Percentiles rank a stretch among this genome's conserved stretches.
phyloP scores from a whole-genome alignment of 1,140 invertebrate species.

The Polypedilum pembai region DNA sequence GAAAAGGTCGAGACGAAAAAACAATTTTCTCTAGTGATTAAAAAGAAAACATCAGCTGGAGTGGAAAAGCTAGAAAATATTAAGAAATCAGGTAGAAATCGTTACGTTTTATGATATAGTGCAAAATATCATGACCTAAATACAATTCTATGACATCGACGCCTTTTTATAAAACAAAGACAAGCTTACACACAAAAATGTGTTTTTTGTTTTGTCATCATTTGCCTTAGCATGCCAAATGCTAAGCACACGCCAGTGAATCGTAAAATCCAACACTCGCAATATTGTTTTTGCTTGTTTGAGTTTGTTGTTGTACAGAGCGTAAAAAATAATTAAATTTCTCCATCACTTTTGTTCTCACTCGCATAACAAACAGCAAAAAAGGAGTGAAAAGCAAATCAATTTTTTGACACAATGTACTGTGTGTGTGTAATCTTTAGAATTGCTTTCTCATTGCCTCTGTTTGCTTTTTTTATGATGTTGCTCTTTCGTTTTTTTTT shows the following conservation, averaged over 20 bases:
- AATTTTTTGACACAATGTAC: too few species aligned
- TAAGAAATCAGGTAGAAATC: not conserved
- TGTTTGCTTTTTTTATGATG: too few species aligned
- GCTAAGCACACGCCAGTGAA: constrained; percentile 3
- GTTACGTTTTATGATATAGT: not conserved
- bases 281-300: not conserved
- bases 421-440: too few species aligned
- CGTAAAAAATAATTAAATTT: not conserved
- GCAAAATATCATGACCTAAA: constrained; percentile 2
- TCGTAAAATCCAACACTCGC: not conserved
- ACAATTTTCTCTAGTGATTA: not conserved
- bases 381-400: too few species aligned
- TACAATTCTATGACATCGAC: too few species aligned
- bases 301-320: not conserved
- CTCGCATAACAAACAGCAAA: not conserved
- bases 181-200: too few species aligned
- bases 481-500: too few species aligned
- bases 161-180: too few species aligned
- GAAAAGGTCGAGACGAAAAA: too few species aligned
- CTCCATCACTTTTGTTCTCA: not conserved
- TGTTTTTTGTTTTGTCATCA: not conserved
- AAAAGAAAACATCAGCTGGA: not conserved
- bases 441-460: too few species aligned
- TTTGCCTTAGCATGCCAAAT: constrained; percentile 11
- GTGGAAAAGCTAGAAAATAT: not conserved